Base-by-base conservation (phyloP, 2,113 vertebrate species). In the Sebastes schlegelii region DNA sequence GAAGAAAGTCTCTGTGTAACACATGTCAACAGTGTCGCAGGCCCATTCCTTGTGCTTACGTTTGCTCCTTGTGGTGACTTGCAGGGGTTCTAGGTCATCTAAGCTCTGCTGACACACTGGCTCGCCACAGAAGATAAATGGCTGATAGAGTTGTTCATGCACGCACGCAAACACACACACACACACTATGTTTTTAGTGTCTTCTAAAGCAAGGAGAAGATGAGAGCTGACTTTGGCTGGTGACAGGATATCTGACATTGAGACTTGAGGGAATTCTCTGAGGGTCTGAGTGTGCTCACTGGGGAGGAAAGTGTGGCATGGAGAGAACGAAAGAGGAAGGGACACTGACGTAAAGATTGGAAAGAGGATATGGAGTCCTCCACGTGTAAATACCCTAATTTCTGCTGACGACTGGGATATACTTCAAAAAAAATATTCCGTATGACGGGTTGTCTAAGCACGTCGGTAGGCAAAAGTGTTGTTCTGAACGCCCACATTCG, bases 241-340 rank as follows among this genome's bases (percentile, higher is more conserved):
- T 81, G 73, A 89, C 60, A 86, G 34, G 34, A 48, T 68, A 70
- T 74, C 66, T 71, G 76, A 88, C 64, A 63, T 88, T 64, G 54
- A 48, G 64, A 58, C 34, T 52, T 13, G 11, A 40, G 49, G 58
- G 57, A 40, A 5, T 16, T 76, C 34, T 66, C 83, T 17, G 62
- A 26, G 58, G 34, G 40, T 57, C 55, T 48, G 55, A 73, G 9
- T 8, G 1, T 64, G 49, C 49, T 71, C 66, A 13, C 19, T 17
- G 52, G 68, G 66, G 14, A 72, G 62, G 51, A 46, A 62, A 14
- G 73, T 12, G 8, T 78, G 64, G 34, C 57, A 83, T 51, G 46
- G 26, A 55, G 23, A 60, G 62, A 79, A 57, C 5, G 26, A 21
- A 49, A 11, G 34, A 73, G 43, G 26, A 61, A 73, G 64, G 12